Percentiles rank a stretch among this genome's conserved stretches.
These are phyloP conservation scores for Cettia cetti DNA, from an alignment of 2,113 vertebrate genomes.

Conservation along the genomic window DNA sequence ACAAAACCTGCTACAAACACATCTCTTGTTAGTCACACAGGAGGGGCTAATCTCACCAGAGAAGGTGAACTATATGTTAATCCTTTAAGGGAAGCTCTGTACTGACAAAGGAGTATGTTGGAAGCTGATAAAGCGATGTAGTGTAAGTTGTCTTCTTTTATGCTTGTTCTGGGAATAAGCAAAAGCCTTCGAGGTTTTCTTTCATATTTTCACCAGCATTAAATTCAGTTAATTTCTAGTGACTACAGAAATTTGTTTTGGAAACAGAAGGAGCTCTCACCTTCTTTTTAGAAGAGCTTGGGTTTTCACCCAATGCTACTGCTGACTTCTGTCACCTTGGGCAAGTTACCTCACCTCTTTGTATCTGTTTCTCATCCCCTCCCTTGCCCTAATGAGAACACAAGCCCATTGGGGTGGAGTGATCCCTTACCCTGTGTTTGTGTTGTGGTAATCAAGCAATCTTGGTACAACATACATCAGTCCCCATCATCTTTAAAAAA, in stretches of 20 bases:
- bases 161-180: not conserved
- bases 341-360: slow-evolving; percentile 67
- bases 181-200: not conserved
- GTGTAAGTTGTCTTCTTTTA: not conserved
- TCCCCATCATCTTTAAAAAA: not conserved
- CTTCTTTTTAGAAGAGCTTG: not conserved
- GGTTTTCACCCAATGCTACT: not conserved
- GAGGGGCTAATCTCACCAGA: not conserved
- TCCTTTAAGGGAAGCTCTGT: not conserved
- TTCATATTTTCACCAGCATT: not conserved
- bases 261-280: not conserved
- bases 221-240: not conserved
- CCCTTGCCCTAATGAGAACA: slow-evolving; percentile 29
- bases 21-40: not conserved
- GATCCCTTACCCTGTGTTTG: slow-evolving; percentile 24
- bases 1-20: not conserved
- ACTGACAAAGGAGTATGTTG: not conserved
- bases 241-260: not conserved
- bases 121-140: not conserved
- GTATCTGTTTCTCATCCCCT: slow-evolving; percentile 45
- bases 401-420: not conserved
- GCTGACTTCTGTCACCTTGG: slow-evolving; percentile 51
- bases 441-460: not conserved
- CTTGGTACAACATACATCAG: not conserved
- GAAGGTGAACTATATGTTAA: not conserved